These are phyloP conservation scores for Phylloscopus trochilus DNA, from an alignment of 2,113 vertebrate species.

Conservation along the genomic window DNA sequence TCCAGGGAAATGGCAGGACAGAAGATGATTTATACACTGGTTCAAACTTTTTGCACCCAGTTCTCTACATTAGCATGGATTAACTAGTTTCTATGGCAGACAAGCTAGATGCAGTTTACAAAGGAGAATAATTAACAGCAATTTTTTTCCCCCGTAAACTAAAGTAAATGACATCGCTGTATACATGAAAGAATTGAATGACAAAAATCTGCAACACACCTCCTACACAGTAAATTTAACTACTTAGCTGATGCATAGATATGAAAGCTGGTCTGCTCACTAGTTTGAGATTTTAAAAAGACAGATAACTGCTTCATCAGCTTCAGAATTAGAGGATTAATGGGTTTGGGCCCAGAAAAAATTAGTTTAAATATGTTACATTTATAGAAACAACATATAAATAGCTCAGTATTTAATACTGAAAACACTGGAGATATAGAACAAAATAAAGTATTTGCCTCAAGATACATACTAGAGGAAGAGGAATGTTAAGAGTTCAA, in stretches of 20 bases:
- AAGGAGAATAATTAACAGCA: neutral
- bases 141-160: neutral
- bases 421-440: neutral
- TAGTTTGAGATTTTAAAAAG: neutral
- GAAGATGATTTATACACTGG: neutral
- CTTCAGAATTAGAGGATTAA: neutral
- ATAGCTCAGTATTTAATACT: neutral
- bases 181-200: conserved; percentile 1
- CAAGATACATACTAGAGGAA: neutral
- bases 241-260: conserved; percentile 10
- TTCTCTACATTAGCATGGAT: neutral
- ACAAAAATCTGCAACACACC: conserved; percentile 14
- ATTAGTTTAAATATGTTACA: neutral
- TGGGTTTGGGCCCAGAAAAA: neutral
- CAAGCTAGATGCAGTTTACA: neutral
- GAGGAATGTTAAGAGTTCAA: neutral
- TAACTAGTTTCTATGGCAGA: neutral
- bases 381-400: neutral
- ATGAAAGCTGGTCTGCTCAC: neutral
- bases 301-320: neutral
- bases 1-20: neutral
- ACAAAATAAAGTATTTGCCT: neutral
- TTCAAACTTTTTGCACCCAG: neutral
- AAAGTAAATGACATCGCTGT: neutral
- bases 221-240: conserved; percentile 1